These are phyloP conservation scores for Eristalis arbustorum DNA, from an alignment of 2,888 invertebrate genomes.

Conservation along the genomic window DNA sequence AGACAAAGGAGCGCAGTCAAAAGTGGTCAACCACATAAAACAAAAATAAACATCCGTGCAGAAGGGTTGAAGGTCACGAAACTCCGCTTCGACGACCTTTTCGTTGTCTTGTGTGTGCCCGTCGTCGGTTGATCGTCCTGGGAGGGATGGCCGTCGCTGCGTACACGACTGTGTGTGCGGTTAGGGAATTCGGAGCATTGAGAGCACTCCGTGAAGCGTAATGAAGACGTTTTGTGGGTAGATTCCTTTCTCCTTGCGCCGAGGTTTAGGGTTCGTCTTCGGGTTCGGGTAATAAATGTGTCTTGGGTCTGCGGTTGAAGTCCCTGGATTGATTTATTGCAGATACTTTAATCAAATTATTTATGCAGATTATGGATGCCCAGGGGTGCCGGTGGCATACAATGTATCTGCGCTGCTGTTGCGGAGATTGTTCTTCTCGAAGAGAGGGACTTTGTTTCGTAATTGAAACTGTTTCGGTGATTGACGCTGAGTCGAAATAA, in stretches of 20 bases:
- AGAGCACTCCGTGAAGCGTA: conserved; percentile 46
- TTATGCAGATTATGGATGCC: conserved; percentile 43
- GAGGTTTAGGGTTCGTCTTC: conserved; percentile 36
- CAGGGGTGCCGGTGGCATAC: neutral
- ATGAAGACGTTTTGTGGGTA: conserved; percentile 55
- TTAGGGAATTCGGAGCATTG: conserved; percentile 25
- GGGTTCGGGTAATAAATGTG: conserved; percentile 51
- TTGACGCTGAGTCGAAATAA: neutral
- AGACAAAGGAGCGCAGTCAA: conserved; percentile 40
- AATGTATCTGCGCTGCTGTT: neutral
- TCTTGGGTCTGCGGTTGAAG: conserved; percentile 34
- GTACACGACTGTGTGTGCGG: conserved; percentile 12
- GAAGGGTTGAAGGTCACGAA: conserved; percentile 67
- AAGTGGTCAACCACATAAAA: conserved; percentile 70
- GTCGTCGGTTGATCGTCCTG: neutral
- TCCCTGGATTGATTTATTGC: conserved; percentile 57
- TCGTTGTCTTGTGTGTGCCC: neutral
- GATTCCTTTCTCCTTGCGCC: neutral
- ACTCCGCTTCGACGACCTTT: conserved; percentile 30
- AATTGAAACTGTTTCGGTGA: neutral
- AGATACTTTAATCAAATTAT: conserved; percentile 49
- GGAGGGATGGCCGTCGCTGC: conserved; percentile 15
- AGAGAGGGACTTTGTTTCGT: neutral
- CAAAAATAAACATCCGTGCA: conserved; percentile 66
- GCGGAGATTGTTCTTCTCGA: neutral